phyloP scores from a whole-genome alignment of 2,888 invertebrate species.

The Antitype chi region DNA sequence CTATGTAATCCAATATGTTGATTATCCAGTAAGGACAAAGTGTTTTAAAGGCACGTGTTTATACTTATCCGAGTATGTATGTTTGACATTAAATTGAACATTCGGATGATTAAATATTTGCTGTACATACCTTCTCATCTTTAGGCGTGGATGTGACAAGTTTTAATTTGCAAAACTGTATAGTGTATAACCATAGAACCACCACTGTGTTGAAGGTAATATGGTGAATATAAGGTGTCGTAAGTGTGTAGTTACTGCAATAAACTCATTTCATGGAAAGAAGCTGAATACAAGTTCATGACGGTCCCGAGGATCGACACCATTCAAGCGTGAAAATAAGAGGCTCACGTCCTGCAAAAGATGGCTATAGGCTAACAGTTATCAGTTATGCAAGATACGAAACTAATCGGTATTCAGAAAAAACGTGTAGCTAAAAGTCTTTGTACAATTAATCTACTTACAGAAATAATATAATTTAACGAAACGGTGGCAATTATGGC shows the following conservation, averaged over 20 bases:
- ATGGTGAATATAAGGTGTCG: neutral
- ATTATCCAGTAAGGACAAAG: neutral
- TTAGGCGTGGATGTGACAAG: neutral
- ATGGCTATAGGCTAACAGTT: neutral
- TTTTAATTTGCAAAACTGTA: neutral
- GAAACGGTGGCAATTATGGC: no score
- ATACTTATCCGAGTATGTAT: no score
- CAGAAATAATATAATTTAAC: no score
- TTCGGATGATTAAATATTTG: neutral
- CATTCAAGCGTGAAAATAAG: neutral
- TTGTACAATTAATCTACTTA: no score
- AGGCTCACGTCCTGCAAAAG: neutral
- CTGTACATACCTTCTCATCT: neutral
- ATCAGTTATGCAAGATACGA: neutral
- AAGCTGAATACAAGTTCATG: neutral
- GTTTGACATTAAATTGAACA: neutral
- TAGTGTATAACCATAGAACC: neutral
- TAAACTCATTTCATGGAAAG: neutral
- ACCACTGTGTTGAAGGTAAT: neutral
- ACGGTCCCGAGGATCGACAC: neutral
- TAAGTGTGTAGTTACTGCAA: no score
- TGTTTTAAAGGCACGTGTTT: conserved; percentile 7
- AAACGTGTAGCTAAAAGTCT: no score
- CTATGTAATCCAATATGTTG: conserved; percentile 23
- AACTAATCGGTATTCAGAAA: neutral